A percentile compares a stretch with the other conserved stretches of the same genome.
phyloP scores from a whole-genome alignment of 2,797 vertebrate species.

The Tinamus major region DNA sequence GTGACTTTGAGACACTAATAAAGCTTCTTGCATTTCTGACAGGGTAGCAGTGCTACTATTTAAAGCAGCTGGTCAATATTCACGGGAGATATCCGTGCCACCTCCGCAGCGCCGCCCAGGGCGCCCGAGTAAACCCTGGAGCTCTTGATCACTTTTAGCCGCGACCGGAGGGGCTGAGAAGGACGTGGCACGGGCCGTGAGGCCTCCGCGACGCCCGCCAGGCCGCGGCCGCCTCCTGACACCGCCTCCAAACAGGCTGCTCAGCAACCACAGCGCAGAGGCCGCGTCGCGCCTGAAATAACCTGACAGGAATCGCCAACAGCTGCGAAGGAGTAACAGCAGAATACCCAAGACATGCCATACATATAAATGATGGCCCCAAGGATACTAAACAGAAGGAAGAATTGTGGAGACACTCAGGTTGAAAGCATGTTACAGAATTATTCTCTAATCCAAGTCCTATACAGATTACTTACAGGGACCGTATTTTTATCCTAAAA shows the following conservation, averaged over 20 bases:
- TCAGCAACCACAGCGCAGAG: no score
- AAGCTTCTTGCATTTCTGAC: not conserved
- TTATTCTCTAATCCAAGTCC: not conserved
- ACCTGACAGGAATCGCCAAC: not conserved
- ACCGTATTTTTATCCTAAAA: not conserved
- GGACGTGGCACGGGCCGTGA: accelerated
- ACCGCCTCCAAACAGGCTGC: accelerated
- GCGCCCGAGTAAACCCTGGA: not conserved
- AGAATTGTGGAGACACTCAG: not conserved
- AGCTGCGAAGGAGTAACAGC: not conserved
- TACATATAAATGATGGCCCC: no score
- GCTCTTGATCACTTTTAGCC: accelerated
- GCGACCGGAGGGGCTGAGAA: not conserved
- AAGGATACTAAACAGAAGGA: not conserved
- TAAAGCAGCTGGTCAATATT: not conserved
- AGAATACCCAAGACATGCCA: not conserved
- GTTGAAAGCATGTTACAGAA: not conserved
- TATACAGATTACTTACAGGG: not conserved
- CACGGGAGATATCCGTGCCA: not conserved
- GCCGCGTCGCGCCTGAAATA: not conserved
- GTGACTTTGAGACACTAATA: conserved; percentile 33
- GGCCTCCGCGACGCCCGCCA: not conserved
- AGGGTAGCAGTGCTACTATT: not conserved
- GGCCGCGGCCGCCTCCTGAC: not conserved
- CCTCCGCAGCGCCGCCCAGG: not conserved